These are phyloP conservation scores for Coranthus polyacanthus DNA, from an alignment of 2,797 vertebrate genomes.

Conservation along the genomic window DNA sequence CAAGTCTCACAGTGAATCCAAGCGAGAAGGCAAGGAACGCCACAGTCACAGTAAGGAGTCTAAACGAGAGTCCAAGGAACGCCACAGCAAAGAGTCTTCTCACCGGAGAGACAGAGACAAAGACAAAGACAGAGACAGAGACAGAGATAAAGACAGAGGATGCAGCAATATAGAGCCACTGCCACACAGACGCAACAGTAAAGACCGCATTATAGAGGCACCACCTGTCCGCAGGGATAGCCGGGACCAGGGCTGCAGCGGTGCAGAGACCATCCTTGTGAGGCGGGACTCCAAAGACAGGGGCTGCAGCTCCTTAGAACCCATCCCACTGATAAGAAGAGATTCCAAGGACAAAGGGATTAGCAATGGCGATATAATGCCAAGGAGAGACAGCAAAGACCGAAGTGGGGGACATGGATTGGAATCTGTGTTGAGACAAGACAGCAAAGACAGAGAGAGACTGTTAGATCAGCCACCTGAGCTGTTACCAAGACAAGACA, in stretches of 20 bases:
- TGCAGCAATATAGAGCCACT: constrained; percentile 86
- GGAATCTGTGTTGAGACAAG: constrained; percentile 86
- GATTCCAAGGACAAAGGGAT: constrained; percentile 83
- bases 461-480: constrained; percentile 83
- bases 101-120: constrained; percentile 83
- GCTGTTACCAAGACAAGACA: constrained; percentile 75
- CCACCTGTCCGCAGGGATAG: constrained; percentile 71
- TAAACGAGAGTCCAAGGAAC: constrained; percentile 84
- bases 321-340: constrained; percentile 69
- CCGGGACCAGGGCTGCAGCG: constrained; percentile 82
- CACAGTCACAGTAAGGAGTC: constrained; percentile 82
- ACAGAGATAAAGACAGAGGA: constrained; percentile 87
- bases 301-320: constrained; percentile 66
- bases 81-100: constrained; percentile 83
- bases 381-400: constrained; percentile 79
- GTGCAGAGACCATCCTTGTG: constrained; percentile 86
- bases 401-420: constrained; percentile 60
- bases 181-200: constrained; percentile 79
- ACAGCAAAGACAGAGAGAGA: constrained; percentile 90
- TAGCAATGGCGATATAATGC: constrained; percentile 72
- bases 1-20: constrained; percentile 82
- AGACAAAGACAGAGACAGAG: constrained; percentile 78
- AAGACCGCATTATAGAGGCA: constrained; percentile 76
- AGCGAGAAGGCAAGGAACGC: constrained; percentile 83
- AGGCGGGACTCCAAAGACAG: constrained; percentile 78